A percentile compares a stretch with the other conserved stretches of the same genome.
Conservation (phyloP, 2,113 vertebrate genomes). For the Corythornis madagascariensis region DNA sequence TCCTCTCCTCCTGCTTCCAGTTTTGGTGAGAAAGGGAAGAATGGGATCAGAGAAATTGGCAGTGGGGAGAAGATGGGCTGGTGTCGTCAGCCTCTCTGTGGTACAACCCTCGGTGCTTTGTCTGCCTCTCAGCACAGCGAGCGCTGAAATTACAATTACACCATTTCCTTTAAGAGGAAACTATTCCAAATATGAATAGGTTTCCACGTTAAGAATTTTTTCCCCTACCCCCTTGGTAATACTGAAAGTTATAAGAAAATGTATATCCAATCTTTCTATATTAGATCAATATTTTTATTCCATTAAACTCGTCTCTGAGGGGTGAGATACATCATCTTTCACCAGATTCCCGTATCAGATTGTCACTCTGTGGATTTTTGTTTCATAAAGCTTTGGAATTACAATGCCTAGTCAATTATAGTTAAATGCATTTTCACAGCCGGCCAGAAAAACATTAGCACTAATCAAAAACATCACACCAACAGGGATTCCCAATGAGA, state of each 20-base stretch:
- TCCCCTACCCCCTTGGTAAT: slow-evolving; percentile 17
- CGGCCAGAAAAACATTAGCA: slow-evolving; percentile 70
- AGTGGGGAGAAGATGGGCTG: neutral
- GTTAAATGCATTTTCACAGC: slow-evolving; percentile 75
- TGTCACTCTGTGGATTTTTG: slow-evolving; percentile 64
- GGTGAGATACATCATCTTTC: slow-evolving; percentile 43
- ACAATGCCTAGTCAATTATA: slow-evolving; percentile 70
- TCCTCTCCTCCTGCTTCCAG: neutral
- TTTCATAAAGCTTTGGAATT: slow-evolving; percentile 68
- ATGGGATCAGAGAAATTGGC: neutral
- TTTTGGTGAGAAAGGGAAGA: neutral
- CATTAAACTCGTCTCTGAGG: slow-evolving; percentile 55
- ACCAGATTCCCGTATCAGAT: slow-evolving; percentile 62
- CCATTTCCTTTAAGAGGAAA: slow-evolving; percentile 50
- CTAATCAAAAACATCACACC: slow-evolving; percentile 69
- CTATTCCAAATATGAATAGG: slow-evolving; percentile 48
- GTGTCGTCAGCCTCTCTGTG: neutral
- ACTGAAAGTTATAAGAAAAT: slow-evolving; percentile 29
- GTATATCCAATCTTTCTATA: slow-evolving; percentile 63
- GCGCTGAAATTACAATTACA: slow-evolving; percentile 25
- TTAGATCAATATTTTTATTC: slow-evolving; percentile 72
- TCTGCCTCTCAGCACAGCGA: slow-evolving; percentile 1
- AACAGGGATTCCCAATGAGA: slow-evolving; percentile 56
- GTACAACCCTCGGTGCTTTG: neutral
- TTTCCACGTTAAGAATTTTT: slow-evolving; percentile 38